Base-by-base conservation (phyloP, 2,888 invertebrate genomes). In the Schrankia costaestrigalis region DNA sequence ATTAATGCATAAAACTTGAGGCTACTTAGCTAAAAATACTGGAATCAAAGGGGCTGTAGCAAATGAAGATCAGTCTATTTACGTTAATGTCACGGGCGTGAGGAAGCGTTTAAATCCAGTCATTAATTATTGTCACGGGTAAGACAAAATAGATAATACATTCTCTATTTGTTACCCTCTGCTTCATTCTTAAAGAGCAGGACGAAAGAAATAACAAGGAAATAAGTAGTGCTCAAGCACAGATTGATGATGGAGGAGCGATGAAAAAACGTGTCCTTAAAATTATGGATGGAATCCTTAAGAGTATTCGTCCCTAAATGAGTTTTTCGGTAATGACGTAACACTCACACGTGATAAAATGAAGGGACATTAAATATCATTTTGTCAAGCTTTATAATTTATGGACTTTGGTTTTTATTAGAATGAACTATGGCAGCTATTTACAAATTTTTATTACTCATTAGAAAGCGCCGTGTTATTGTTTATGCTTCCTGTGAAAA, bases 41-140 rank as follows among this genome's bases (percentile, higher is more conserved):
- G 61, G 73, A 84, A 85, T 87, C 86, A 87, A 87, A 87, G 84
- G 85, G 83, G 84, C 79, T 78, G 68, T 56, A 68, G 68, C 66
- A 71, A 75, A 77, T 71, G 78, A 76, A 81, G 83, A 85, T 81
- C 78, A 82, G 80, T 86, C 86, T 87, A 87, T 87, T 87, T 87
- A 84, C 73, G 83, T 84, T 86, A 80, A 87, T 86, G 86, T 87
- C 87, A 85, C 85, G 85, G 85, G 83, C 87, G 87, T 86, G 86
- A 87, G 87, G 87, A 87, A 87, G 86, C 87, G 83, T 86, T 87
- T 86, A 87, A 87, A 84, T 85, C 87, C 86, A 82, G 71, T 77
- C 86, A 87, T 87, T 86, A 86, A 86, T 87, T 87, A 87, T 86
- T 87, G 87, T 87, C 87, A 87, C 71, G 66, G 71, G 71, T 75